Conservation (phyloP, 2,888 invertebrate species). For the Callyntrura guangdongensis region DNA sequence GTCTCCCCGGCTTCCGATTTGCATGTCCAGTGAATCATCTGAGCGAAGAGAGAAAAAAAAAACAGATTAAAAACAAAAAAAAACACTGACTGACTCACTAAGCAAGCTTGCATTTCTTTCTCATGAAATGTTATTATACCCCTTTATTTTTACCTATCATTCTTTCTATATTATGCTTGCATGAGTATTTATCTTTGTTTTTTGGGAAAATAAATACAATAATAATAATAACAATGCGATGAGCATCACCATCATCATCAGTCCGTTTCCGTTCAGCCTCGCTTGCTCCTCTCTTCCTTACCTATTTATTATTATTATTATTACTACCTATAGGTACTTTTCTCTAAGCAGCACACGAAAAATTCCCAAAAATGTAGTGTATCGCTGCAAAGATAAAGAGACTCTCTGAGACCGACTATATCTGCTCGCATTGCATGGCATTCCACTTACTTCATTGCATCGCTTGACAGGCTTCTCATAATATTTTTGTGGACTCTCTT, state of each 20-base stretch:
- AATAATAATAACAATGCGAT: slow-evolving; percentile 62
- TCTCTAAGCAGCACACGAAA: slow-evolving; percentile 31
- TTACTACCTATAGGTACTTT: slow-evolving; percentile 49
- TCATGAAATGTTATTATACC: slow-evolving; percentile 17
- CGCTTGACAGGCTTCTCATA: slow-evolving; percentile 48
- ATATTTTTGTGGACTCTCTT: slow-evolving; percentile 8
- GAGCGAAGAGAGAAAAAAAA: slow-evolving; percentile 39
- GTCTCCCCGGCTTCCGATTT: slow-evolving; percentile 78
- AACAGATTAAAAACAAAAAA: slow-evolving; percentile 33
- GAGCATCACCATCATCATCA: slow-evolving; percentile 73
- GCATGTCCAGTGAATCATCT: slow-evolving; percentile 77
- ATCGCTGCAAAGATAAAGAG: not conserved
- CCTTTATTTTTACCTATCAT: slow-evolving; percentile 6
- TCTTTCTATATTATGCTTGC: not conserved
- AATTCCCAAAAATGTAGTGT: slow-evolving; percentile 14
- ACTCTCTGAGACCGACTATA: slow-evolving; percentile 2
- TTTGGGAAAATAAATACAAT: slow-evolving; percentile 52
- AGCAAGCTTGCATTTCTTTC: slow-evolving; percentile 8
- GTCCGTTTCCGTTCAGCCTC: slow-evolving; percentile 79
- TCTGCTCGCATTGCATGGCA: slow-evolving; percentile 22
- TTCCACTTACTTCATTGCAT: slow-evolving; percentile 35
- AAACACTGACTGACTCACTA: slow-evolving; percentile 26
- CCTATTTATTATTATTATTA: slow-evolving; percentile 56
- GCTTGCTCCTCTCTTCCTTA: slow-evolving; percentile 60
- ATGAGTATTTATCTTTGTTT: slow-evolving; percentile 42